These are phyloP conservation scores for Strix uralensis DNA, from an alignment of 2,113 vertebrate genomes.

Conservation along the genomic window DNA sequence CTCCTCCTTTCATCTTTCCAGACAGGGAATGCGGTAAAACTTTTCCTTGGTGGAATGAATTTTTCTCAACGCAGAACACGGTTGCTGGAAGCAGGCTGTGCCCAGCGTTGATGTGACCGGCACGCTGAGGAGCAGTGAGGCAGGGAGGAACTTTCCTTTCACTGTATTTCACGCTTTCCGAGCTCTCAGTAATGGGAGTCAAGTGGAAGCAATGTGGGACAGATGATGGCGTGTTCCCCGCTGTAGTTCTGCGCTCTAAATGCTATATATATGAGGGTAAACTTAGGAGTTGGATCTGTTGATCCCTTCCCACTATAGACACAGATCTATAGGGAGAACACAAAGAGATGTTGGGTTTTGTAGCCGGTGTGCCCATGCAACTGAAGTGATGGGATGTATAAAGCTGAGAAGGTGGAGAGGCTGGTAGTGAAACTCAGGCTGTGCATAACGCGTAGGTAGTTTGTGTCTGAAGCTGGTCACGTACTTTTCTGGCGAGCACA, in stretches of 20 bases:
- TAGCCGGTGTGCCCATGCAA: rapidly evolving
- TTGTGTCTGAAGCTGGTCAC: background rate
- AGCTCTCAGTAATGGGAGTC: background rate
- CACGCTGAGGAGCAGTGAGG: background rate
- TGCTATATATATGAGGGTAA: background rate
- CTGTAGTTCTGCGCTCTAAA: background rate
- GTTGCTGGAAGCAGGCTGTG: background rate
- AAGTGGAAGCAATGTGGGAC: background rate
- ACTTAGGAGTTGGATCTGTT: background rate
- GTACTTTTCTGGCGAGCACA: rapidly evolving
- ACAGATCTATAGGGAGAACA: background rate
- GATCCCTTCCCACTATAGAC: rapidly evolving
- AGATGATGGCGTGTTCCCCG: background rate
- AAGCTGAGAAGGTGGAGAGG: background rate
- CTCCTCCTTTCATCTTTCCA: background rate
- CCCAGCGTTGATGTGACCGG: rapidly evolving
- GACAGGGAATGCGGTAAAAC: background rate
- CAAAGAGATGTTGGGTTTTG: background rate
- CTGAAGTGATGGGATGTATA: background rate
- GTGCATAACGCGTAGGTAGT: rapidly evolving
- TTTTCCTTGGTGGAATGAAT: background rate
- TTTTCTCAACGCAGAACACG: rapidly evolving
- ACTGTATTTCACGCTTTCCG: rapidly evolving
- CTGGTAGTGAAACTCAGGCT: background rate
- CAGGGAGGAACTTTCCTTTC: background rate